Conservation (phyloP, 2,888 invertebrate genomes). For the Pollenia labialis region DNA sequence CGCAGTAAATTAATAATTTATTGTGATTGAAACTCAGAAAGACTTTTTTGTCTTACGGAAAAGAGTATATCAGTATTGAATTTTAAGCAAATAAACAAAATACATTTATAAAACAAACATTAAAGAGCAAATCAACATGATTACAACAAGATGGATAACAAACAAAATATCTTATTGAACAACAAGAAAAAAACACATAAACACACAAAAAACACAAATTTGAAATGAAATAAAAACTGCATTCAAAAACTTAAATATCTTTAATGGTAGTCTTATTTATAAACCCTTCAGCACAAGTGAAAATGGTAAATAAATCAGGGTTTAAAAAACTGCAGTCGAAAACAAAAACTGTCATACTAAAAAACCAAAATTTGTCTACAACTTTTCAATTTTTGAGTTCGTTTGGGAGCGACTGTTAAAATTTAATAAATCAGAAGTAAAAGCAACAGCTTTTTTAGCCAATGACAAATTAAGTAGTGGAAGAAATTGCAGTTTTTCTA, state of each 20-base stretch:
- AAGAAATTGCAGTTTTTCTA: too few relatives aligned
- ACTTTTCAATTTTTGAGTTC: too few relatives aligned
- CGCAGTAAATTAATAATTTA: conserved; percentile 19
- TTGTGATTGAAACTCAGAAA: conserved; percentile 33
- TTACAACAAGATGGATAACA: conserved; percentile 51
- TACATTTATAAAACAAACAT: conserved; percentile 60
- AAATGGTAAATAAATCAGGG: too few relatives aligned
- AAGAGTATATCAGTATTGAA: conserved; percentile 63
- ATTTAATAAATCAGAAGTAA: too few relatives aligned
- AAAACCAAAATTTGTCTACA: too few relatives aligned
- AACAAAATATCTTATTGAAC: conserved; percentile 74
- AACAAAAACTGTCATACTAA: too few relatives aligned
- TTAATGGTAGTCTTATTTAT: too few relatives aligned
- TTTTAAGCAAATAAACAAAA: conserved; percentile 38
- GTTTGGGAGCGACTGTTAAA: too few relatives aligned
- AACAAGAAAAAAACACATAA: conserved; percentile 52
- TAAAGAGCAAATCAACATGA: conserved; percentile 53
- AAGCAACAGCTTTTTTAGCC: too few relatives aligned
- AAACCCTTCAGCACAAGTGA: too few relatives aligned
- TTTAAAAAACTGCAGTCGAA: too few relatives aligned
- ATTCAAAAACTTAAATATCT: conserved; percentile 48
- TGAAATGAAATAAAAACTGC: conserved; percentile 70
- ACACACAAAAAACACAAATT: conserved; percentile 69
- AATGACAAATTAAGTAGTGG: too few relatives aligned
- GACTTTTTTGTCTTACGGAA: conserved; percentile 25